Evolutionary conservation across 2,113 vertebrate genomes (phyloP).

Genomic region (Paradisaea rubra): DNA sequence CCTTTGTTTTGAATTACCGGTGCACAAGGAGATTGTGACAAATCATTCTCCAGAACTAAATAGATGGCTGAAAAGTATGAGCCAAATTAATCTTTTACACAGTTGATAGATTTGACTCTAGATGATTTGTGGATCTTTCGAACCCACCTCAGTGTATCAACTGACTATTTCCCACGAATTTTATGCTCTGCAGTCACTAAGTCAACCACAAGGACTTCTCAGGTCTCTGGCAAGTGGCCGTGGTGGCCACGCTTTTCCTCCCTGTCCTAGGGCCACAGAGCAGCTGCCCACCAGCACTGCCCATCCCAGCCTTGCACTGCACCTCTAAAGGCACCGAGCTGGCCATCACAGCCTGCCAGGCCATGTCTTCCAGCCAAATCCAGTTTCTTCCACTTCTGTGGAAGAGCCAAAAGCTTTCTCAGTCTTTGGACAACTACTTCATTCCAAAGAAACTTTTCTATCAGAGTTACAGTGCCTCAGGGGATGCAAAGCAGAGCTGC

Average conservation of each 20-base stretch:
- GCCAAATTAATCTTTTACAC: background rate
- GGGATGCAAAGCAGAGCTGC: background rate
- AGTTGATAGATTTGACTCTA: background rate
- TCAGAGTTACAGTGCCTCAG: background rate
- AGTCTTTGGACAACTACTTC: background rate
- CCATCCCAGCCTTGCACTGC: background rate
- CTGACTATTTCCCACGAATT: background rate
- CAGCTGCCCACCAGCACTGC: background rate
- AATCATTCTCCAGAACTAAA: background rate
- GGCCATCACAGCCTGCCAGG: background rate
- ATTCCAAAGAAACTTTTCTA: background rate
- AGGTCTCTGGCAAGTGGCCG: background rate
- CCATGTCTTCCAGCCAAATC: background rate
- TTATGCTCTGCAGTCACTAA: background rate
- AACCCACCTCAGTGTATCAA: background rate
- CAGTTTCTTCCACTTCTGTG: background rate
- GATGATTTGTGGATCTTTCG: background rate
- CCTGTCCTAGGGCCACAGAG: background rate
- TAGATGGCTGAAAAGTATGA: background rate
- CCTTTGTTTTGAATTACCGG: background rate
- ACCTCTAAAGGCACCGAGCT: background rate
- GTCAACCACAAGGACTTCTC: background rate
- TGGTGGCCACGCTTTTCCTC: fast-evolving
- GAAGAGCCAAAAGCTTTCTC: background rate
- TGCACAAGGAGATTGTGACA: background rate